A percentile compares a stretch with the other conserved stretches of the same genome.
phyloP scores from a whole-genome alignment of 2,797 vertebrate genomes.

The Halcyon leucocephala region DNA sequence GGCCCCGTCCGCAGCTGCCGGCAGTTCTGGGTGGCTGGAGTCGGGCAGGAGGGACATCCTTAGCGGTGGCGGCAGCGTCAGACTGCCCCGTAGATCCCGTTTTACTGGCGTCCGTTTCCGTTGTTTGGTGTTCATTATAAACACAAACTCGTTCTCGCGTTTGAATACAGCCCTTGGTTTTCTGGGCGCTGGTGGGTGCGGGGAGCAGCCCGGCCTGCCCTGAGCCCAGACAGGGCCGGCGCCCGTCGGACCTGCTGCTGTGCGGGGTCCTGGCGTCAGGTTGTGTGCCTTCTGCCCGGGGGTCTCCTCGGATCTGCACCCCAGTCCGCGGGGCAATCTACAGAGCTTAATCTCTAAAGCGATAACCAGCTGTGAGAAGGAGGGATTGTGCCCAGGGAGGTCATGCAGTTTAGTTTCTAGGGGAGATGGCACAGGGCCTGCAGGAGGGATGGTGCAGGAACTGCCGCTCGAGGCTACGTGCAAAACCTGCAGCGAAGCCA shows the following conservation, averaged over 20 bases:
- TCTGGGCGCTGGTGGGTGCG: not conserved
- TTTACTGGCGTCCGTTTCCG: not conserved
- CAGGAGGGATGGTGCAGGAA: rapidly evolving
- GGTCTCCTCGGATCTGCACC: no score
- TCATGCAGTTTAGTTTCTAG: rapidly evolving
- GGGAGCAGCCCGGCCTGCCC: not conserved
- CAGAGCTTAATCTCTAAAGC: rapidly evolving
- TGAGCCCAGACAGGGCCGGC: not conserved
- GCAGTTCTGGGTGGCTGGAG: not conserved
- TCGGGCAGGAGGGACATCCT: not conserved
- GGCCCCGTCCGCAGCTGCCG: not conserved
- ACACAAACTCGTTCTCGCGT: no score
- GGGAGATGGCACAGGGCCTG: not conserved
- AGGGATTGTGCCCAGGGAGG: rapidly evolving
- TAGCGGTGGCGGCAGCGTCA: not conserved
- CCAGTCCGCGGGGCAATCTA: rapidly evolving
- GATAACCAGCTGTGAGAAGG: rapidly evolving
- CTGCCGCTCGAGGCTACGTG: rapidly evolving
- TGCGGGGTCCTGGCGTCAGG: not conserved
- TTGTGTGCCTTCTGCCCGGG: not conserved
- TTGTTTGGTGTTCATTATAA: not conserved
- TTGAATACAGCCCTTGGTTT: not conserved
- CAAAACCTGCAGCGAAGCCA: not conserved
- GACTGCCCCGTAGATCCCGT: not conserved
- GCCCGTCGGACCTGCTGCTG: not conserved